phyloP scores from a whole-genome alignment of 2,113 vertebrate species.

The Bombycilla garrulus region DNA sequence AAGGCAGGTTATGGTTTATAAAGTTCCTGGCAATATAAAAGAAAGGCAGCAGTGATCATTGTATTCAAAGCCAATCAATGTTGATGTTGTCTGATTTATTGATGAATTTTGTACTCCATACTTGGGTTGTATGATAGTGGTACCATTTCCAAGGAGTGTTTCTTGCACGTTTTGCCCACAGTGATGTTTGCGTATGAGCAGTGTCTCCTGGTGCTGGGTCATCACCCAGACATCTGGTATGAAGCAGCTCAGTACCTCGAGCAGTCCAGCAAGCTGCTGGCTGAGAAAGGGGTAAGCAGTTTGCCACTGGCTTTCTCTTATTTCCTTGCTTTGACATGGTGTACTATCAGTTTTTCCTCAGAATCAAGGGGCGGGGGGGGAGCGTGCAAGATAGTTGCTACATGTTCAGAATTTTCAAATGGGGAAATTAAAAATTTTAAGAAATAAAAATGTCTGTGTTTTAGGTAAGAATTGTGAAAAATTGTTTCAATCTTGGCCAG shows the following conservation, averaged over 20 bases:
- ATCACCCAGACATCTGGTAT: slow-evolving; percentile 98
- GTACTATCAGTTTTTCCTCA: background rate
- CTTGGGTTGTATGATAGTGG: background rate
- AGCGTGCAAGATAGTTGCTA: background rate
- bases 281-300: slow-evolving; percentile 92
- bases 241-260: slow-evolving; percentile 98
- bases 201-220: slow-evolving; percentile 95
- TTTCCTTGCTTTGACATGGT: background rate
- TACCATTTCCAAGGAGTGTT: background rate
- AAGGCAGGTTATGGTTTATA: background rate
- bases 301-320: background rate
- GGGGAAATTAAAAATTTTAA: background rate
- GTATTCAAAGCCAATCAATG: background rate
- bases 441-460: background rate
- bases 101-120: background rate
- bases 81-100: background rate
- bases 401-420: background rate
- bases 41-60: background rate
- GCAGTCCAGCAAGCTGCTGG: slow-evolving; percentile 96
- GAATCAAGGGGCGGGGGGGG: background rate
- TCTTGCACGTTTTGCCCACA: slow-evolving; percentile 41
- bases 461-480: background rate
- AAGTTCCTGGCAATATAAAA: background rate
- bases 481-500: background rate
- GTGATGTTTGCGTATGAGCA: slow-evolving; percentile 99